Conservation (phyloP, 2,113 vertebrate genomes). For the Podiceps cristatus region DNA sequence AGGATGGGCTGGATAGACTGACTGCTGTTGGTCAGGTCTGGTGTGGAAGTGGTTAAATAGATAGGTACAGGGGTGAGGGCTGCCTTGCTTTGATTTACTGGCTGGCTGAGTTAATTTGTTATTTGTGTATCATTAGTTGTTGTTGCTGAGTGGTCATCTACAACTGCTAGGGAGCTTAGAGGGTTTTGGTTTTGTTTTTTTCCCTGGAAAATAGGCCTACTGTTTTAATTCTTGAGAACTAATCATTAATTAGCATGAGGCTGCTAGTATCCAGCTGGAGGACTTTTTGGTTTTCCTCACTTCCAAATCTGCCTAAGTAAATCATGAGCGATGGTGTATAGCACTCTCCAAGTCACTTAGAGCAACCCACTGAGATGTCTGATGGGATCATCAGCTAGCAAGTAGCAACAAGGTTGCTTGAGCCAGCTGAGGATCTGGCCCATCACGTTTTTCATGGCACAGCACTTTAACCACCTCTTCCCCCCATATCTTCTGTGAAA, state of each 20-base stretch:
- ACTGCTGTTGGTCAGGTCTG: fast-evolving
- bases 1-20: fast-evolving
- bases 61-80: not conserved
- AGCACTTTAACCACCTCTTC: not conserved
- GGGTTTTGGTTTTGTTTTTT: not conserved
- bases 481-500: not conserved
- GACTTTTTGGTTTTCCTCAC: not conserved
- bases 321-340: fast-evolving
- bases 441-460: not conserved
- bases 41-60: not conserved
- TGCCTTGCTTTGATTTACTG: conserved; percentile 10
- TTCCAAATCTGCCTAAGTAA: not conserved
- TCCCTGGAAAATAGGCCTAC: not conserved
- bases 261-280: not conserved
- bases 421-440: not conserved
- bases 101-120: conserved; percentile 39
- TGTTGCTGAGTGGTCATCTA: conserved; percentile 37
- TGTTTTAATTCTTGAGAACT: not conserved
- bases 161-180: not conserved
- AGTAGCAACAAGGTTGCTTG: not conserved
- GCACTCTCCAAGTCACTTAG: not conserved
- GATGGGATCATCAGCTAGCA: not conserved
- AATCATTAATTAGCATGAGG: not conserved
- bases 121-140: not conserved
- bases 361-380: not conserved